Conservation (phyloP, 2,888 invertebrate genomes). For the Dasysyrphus albostriatus region DNA sequence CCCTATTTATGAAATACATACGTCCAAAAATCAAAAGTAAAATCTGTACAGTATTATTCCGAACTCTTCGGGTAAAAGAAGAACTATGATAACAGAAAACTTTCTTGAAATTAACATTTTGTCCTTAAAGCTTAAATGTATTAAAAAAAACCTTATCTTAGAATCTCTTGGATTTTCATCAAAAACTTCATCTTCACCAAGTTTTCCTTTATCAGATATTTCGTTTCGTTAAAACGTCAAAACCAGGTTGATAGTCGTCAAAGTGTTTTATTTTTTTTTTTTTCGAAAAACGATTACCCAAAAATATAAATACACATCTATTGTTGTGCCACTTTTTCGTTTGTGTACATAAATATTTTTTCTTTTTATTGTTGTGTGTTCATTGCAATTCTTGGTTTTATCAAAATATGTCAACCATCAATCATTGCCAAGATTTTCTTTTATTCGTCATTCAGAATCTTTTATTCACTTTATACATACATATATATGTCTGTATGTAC, state of each 20-base stretch:
- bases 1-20: no score
- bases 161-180: background rate
- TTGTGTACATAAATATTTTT: background rate
- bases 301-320: background rate
- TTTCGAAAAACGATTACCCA: background rate
- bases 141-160: background rate
- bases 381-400: conserved; percentile 39
- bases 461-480: conserved; percentile 1
- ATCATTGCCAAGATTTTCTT: conserved; percentile 65
- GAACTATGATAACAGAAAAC: no score
- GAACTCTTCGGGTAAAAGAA: no score
- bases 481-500: background rate
- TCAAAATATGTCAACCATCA: conserved; percentile 71
- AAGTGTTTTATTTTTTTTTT: background rate
- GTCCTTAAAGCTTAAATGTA: no score
- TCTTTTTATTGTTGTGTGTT: background rate
- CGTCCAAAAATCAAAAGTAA: no score
- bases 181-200: background rate
- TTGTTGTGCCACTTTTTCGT: background rate
- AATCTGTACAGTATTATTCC: no score
- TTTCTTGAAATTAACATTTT: no score
- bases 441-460: conserved; percentile 10
- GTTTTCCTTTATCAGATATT: background rate
- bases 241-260: conserved; percentile 5
- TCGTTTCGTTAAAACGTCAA: background rate